Evolutionary conservation across 2,888 invertebrate species (phyloP), one percentile per base, ranked within the genome.

Genomic region (Atrina japonica): DNA sequence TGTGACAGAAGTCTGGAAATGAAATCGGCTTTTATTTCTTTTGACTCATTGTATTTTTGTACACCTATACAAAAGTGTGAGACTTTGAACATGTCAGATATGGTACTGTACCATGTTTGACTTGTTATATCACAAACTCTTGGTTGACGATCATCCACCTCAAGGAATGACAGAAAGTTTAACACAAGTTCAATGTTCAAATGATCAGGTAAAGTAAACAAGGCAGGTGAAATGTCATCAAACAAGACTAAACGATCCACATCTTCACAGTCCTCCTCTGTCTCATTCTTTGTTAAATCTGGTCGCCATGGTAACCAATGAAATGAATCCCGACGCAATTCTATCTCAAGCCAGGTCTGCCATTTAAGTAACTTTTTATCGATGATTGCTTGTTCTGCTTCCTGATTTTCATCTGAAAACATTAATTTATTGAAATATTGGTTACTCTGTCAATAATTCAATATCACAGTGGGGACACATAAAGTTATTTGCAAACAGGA

Each of bases 251-350:
- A 81, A 23, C 91, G 76, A 35, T 91, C 91, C 2, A 87, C 78
- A 74, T 91, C 91, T 70, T 91, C 91, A 82, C 90, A 89, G 64
- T 90, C 89, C 27, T 90, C 88, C 40, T 84, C 84, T 23, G 84
- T 86, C 67, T 89, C 87, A 58, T 80, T 83, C 49, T 81, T 72
- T 3, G 59, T 49, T 7, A 71, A 5, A 70, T 86, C 83, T 40
- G 88, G 88, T 83, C 84, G 81, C 90, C 91, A 91, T 70, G 91
- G 90, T 60, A 91, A 83, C 89, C 89, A 90, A 71, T 90, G 88
- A 52, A 83, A 72, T 11, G 55, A 35, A 65, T 89, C 86, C 52
- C 91, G 78, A 1, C 86, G 73, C 7, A 61, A 73, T 80, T 91
- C 91, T 58, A 91, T 80, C 40, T 84, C 70, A 9, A 90, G 66